phyloP scores from a whole-genome alignment of 2,113 vertebrate species.

The Brevimyrus niger region DNA sequence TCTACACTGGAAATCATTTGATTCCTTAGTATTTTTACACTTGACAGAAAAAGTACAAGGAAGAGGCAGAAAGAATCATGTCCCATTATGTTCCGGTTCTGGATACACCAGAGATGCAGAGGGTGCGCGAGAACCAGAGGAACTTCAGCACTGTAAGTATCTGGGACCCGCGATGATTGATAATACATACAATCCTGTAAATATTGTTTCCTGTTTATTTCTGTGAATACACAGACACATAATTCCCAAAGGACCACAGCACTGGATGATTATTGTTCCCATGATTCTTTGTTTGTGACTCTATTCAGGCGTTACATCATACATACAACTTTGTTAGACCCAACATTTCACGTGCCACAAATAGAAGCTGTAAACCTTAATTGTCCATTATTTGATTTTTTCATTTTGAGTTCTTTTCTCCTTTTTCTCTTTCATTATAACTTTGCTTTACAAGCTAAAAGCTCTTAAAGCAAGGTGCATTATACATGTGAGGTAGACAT shows the following conservation, averaged over 20 bases:
- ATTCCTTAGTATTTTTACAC: neutral
- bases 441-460: neutral
- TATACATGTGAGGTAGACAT: neutral
- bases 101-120: constrained; percentile 92
- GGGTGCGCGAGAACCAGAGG: constrained; percentile 95
- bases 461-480: neutral
- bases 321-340: neutral
- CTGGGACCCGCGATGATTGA: neutral
- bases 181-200: neutral
- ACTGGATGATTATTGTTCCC: neutral
- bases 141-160: constrained; percentile 89
- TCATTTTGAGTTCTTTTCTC: neutral
- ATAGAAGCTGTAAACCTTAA: constrained; percentile 42
- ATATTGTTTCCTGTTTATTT: neutral
- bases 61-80: constrained; percentile 90
- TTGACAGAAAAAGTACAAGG: constrained; percentile 92
- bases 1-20: neutral
- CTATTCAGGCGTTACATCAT: neutral
- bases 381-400: constrained; percentile 16
- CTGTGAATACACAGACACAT: neutral
- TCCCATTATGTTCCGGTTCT: constrained; percentile 82
- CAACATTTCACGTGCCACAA: too few species aligned
- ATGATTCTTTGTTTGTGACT: neutral
- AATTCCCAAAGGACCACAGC: neutral
- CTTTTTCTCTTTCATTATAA: neutral